phyloP scores from a whole-genome alignment of 2,113 vertebrate species.

The Leiothrix lutea region DNA sequence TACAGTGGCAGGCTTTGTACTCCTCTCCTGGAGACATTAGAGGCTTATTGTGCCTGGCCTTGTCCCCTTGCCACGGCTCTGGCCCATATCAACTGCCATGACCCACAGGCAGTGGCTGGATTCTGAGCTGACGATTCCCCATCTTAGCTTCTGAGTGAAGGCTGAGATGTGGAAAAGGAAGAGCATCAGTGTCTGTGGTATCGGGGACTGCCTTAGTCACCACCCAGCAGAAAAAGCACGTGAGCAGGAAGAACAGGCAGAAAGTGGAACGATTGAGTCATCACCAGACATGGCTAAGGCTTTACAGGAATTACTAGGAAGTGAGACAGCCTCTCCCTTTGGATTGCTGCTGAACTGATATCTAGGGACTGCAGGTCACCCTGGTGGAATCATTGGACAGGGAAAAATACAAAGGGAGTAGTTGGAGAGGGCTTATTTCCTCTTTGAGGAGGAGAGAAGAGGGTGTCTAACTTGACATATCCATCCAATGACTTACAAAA shows the following conservation, averaged over 20 bases:
- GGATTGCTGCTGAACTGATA: neutral
- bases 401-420: neutral
- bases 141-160: neutral
- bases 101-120: neutral
- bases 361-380: neutral
- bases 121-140: too few species aligned
- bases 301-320: neutral
- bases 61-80: too few species aligned
- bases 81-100: neutral
- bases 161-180: neutral
- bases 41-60: neutral
- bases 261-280: fast-evolving
- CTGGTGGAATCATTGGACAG: neutral
- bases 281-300: neutral
- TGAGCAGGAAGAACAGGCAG: neutral
- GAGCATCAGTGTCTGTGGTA: neutral
- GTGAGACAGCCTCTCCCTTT: neutral
- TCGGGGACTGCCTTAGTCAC: neutral
- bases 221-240: neutral
- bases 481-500: neutral
- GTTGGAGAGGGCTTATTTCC: neutral
- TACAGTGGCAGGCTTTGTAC: neutral
- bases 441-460: neutral
- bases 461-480: neutral
- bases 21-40: too few species aligned